Base-by-base conservation (phyloP, 1,140 invertebrate species). In the Plodia interpunctella region DNA sequence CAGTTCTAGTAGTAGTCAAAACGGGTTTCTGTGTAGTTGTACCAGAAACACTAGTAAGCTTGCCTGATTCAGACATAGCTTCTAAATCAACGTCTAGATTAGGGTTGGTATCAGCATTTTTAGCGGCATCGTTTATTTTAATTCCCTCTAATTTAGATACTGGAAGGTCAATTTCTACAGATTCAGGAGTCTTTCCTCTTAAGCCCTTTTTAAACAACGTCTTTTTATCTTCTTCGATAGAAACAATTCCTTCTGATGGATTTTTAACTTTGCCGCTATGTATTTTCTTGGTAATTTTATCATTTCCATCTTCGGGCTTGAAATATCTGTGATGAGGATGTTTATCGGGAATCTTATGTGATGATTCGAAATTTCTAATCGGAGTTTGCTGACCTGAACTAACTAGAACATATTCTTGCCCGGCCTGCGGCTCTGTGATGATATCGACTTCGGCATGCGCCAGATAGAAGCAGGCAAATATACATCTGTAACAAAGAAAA, bases 351-450 rank as follows among this genome's bases (percentile, higher is more conserved):
- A 90, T 90, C 72, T 90, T 90, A 54, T 90, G 88, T 15, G 88
- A 81, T 6, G 83, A 87, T 71, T 90, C 87, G 59, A 90, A 90
- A 59, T 83, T 83, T 66, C 77, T 85, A 51, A 89, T 51, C 3
- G 84, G 78, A 25, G 76, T 85, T 62, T 90, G 86, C 57, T 87
- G 83, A 10, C 85, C 89, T 13, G 87, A 87, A 53, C 89, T 90
- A 25, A 91, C 86, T 56, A 90, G 66, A 4, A 91, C 91, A 72
- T 90, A 91, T 70, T 91, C 91, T 66, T 91, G 88, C 9, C 91
- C 91, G 13, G 89, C 89, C 30, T 89, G 74, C 2, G 91, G 91
- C 70, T 91, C 88, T 28, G 90, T 91, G 62, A 91, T 91, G 15
- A 91, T 80, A 60, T 91, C 89, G 21, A 90, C 88, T 56, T 91